Evolutionary conservation across 2,888 invertebrate species (phyloP).

Genomic region (Metalampra italica): DNA sequence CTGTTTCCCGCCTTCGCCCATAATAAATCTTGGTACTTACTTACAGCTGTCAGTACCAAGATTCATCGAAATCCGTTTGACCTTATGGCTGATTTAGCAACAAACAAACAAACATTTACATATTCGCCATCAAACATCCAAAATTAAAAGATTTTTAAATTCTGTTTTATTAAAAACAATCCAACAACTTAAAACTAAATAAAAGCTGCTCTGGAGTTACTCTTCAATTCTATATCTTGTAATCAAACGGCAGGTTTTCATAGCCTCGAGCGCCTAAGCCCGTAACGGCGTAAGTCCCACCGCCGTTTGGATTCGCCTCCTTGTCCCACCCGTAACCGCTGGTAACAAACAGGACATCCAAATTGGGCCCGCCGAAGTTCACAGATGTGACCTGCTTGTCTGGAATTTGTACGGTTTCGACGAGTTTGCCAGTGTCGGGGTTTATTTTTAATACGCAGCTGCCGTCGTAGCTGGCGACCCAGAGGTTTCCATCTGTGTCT

Average conservation of each 20-base stretch:
- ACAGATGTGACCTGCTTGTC: conserved; percentile 84
- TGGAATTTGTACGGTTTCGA: conserved; percentile 72
- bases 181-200: no score
- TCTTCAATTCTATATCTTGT: not conserved
- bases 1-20: no score
- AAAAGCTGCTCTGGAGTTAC: no score
- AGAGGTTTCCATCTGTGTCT: conserved; percentile 85
- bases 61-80: no score
- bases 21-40: no score
- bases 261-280: conserved; percentile 69
- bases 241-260: conserved; percentile 21
- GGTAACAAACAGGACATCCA: conserved; percentile 82
- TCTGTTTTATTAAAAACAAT: no score
- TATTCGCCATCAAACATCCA: no score
- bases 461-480: conserved; percentile 85
- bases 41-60: no score
- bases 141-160: no score
- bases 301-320: conserved; percentile 61
- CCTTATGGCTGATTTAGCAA: no score
- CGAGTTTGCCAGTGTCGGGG: conserved; percentile 73
- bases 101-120: no score
- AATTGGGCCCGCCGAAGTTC: conserved; percentile 84
- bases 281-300: conserved; percentile 72
- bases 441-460: conserved; percentile 76
- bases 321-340: conserved; percentile 70